These are phyloP conservation scores for Drosophila ambigua DNA, from an alignment of 1,140 invertebrate species.

Conservation along the genomic window DNA sequence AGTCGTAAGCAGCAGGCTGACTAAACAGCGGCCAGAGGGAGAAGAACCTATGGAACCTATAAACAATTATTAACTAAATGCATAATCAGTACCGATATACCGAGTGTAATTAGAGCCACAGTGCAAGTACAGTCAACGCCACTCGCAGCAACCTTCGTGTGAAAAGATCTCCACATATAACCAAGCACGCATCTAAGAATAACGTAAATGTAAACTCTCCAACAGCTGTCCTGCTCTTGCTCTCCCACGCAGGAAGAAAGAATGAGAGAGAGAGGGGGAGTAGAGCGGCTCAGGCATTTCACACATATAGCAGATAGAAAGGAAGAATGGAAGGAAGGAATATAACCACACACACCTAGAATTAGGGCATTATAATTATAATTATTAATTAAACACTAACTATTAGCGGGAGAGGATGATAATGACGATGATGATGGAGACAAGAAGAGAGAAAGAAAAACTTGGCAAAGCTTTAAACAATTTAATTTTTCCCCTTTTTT, in stretches of 20 bases:
- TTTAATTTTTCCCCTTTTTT: slow-evolving; percentile 76
- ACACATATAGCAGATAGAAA: slow-evolving; percentile 22
- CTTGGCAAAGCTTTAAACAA: slow-evolving; percentile 83
- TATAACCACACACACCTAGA: slow-evolving; percentile 41
- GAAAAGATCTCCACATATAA: slow-evolving; percentile 74
- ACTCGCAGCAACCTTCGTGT: slow-evolving; percentile 72
- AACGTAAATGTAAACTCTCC: slow-evolving; percentile 35
- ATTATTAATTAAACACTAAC: slow-evolving; percentile 67
- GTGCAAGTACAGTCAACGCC: slow-evolving; percentile 72
- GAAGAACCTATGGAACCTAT: slow-evolving; percentile 42
- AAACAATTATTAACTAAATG: slow-evolving; percentile 68
- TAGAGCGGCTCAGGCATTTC: slow-evolving; percentile 24
- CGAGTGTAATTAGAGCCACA: slow-evolving; percentile 16
- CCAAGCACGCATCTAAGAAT: slow-evolving; percentile 18
- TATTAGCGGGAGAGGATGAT: slow-evolving; percentile 45
- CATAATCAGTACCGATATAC: slow-evolving; percentile 27
- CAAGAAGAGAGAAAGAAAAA: slow-evolving; percentile 47
- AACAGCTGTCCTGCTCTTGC: slow-evolving; percentile 15
- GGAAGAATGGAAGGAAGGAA: slow-evolving; percentile 43
- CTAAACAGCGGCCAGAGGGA: neutral
- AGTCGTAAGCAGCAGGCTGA: slow-evolving; percentile 60
- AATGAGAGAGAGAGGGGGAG: neutral
- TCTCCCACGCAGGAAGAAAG: slow-evolving; percentile 1
- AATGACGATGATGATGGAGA: slow-evolving; percentile 8
- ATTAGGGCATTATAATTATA: slow-evolving; percentile 61